Evolutionary conservation across 2,888 invertebrate genomes (phyloP).

Genomic region (Helobdella robusta): DNA sequence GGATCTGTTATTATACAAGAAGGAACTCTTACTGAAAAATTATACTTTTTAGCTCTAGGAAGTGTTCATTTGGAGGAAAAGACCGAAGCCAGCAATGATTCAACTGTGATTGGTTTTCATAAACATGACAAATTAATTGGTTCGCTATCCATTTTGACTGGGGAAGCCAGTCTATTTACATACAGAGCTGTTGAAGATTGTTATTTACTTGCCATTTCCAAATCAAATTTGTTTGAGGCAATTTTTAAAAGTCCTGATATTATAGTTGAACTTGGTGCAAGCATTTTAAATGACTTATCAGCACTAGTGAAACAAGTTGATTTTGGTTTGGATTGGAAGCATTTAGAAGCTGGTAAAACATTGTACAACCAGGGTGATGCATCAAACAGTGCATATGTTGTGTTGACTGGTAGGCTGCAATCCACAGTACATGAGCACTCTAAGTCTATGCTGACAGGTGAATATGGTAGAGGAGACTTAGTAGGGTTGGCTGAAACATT

Average conservation of each 20-base stretch:
- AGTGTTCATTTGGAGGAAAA: slow-evolving; percentile 10
- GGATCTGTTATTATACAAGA: too few relatives aligned
- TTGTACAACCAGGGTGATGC: slow-evolving; percentile 23
- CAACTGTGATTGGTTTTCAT: not conserved
- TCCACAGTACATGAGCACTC: slow-evolving; percentile 8
- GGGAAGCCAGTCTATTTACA: slow-evolving; percentile 22
- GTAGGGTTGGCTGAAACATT: slow-evolving; percentile 25
- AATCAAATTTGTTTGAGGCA: slow-evolving; percentile 6
- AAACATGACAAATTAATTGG: slow-evolving; percentile 13
- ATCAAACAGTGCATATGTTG: slow-evolving; percentile 24
- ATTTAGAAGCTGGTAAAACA: slow-evolving; percentile 20
- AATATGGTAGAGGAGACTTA: slow-evolving; percentile 25
- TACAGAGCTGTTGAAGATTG: slow-evolving; percentile 6
- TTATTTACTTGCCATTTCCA: slow-evolving; percentile 19
- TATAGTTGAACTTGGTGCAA: slow-evolving; percentile 19
- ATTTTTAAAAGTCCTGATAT: slow-evolving; percentile 12
- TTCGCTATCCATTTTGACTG: slow-evolving; percentile 23
- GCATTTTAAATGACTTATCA: slow-evolving; percentile 18
- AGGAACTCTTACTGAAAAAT: slow-evolving; percentile 10
- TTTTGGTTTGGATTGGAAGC: slow-evolving; percentile 25
- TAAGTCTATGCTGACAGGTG: slow-evolving; percentile 25
- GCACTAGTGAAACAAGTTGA: slow-evolving; percentile 24
- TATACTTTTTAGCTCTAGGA: slow-evolving; percentile 22
- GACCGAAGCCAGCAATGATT: not conserved
- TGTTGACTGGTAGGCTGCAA: slow-evolving; percentile 23